Percentiles rank a stretch among this genome's conserved stretches.
These are phyloP conservation scores for Pelusios castaneus DNA, from an alignment of 2,113 vertebrate species.

Conservation along the genomic window DNA sequence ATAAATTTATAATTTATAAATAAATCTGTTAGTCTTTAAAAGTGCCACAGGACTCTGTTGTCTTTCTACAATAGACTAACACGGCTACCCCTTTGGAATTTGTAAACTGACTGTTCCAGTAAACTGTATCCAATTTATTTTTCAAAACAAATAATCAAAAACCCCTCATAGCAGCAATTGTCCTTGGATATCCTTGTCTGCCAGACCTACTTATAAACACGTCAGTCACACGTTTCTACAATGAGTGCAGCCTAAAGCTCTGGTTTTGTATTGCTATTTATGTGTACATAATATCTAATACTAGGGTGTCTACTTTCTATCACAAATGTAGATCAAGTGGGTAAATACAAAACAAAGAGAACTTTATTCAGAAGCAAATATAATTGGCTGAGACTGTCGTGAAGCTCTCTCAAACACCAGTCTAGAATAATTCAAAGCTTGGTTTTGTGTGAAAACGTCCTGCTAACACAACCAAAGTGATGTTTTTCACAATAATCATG, in stretches of 20 bases:
- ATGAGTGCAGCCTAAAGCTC: background rate
- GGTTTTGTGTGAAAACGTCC: background rate
- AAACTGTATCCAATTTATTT: background rate
- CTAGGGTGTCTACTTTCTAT: background rate
- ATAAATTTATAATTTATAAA: no score
- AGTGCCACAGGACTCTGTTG: no score
- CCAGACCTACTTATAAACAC: background rate
- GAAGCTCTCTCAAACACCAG: background rate
- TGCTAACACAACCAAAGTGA: rapidly evolving
- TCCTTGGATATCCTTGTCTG: background rate
- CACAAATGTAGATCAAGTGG: background rate
- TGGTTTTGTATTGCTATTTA: background rate
- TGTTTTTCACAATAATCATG: background rate
- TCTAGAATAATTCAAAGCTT: background rate
- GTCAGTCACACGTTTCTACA: background rate
- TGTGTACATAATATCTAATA: background rate
- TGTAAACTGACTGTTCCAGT: background rate
- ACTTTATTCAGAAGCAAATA: background rate
- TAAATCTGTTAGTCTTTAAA: no score
- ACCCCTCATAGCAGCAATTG: background rate
- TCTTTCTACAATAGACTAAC: no score
- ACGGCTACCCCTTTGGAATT: no score
- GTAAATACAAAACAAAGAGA: background rate
- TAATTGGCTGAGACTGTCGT: rapidly evolving
- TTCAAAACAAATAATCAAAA: background rate